Evolutionary conservation across 2,797 vertebrate species (phyloP).

Genomic region (Ispidina lecontei): DNA sequence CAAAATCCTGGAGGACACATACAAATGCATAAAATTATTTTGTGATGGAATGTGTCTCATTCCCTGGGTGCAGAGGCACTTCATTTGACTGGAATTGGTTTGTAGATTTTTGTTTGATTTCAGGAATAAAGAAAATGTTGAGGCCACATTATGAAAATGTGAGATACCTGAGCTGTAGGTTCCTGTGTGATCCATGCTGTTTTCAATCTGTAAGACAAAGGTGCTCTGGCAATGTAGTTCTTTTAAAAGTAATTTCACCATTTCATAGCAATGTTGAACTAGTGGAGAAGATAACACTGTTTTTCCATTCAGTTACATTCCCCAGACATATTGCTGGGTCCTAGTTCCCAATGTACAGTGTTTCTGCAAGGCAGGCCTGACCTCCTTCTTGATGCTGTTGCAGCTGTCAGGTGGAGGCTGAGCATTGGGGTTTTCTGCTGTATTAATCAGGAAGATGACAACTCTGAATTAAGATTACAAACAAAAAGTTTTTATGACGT

Average conservation of each 20-base stretch:
- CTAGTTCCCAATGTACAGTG: too few species aligned
- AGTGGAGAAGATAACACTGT: not conserved
- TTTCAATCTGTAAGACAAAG: not conserved
- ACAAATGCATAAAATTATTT: not conserved
- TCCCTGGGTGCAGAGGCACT: not conserved
- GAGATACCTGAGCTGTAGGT: not conserved
- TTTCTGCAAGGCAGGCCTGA: not conserved
- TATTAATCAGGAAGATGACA: not conserved
- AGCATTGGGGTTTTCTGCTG: rapidly evolving
- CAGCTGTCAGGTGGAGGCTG: not conserved
- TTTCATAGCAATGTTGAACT: not conserved
- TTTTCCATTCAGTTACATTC: not conserved
- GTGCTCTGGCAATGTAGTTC: not conserved
- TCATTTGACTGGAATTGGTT: not conserved
- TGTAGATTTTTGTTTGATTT: not conserved
- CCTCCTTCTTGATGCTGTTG: not conserved
- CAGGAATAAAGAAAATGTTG: not conserved
- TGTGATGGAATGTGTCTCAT: not conserved
- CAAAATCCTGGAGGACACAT: not conserved
- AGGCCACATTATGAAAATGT: not conserved
- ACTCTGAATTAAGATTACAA: not conserved
- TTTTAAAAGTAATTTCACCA: not conserved
- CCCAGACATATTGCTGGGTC: not conserved
- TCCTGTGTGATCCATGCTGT: not conserved
- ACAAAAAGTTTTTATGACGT: rapidly evolving